Base-by-base conservation (phyloP, 2,113 vertebrate genomes). In the Monopterus albus region DNA sequence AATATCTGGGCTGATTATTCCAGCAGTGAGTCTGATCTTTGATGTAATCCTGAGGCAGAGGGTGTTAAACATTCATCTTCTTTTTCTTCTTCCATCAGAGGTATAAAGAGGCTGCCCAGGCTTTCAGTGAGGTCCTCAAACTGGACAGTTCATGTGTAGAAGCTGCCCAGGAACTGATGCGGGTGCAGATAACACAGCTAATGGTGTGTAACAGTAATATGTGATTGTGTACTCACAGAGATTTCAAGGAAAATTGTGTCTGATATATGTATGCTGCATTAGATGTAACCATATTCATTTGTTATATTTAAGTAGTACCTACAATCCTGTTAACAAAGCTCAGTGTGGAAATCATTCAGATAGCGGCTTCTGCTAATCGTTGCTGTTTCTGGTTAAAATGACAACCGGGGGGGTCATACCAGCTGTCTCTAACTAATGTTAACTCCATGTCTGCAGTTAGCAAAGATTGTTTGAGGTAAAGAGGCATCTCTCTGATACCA, bases 81-180 rank as follows among this genome's bases (percentile, higher is more conserved):
- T 5, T n/a, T 1, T 5, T 21, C 0, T 21, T 43, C 20, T 17
- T 47, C 18, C 40, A 36, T 5, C 83, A 96, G 94, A 88, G 84
- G 26, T 95, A 95, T 0, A 28, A 72, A 0, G 94, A 96, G 40
- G 94, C 95, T 0, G 75, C 52, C 0, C 26, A 40, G 29, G 80
- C 90, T 4, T 95, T 95, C 17, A 80, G 77, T 49, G 88, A 93
- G 23, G 92, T 95, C 26, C 88, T 95, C 40, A 79, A 10, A 38
- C 56, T 50, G 7, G 86, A 94, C 0, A 29, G 72, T 0, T 55
- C 83, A 2, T 78, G 79, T 0, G 18, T 76, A 0, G 95, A 95
- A 0, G 93, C 91, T 0, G 84, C 86, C 0, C 55, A 87, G 13
- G 94, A 95, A 57, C 90, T 94, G 14, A 78, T 89, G 75, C 69